Percentiles rank a stretch among this genome's conserved stretches.
Conservation (phyloP, 2,888 invertebrate species). For the Xestobium rufovillosum region DNA sequence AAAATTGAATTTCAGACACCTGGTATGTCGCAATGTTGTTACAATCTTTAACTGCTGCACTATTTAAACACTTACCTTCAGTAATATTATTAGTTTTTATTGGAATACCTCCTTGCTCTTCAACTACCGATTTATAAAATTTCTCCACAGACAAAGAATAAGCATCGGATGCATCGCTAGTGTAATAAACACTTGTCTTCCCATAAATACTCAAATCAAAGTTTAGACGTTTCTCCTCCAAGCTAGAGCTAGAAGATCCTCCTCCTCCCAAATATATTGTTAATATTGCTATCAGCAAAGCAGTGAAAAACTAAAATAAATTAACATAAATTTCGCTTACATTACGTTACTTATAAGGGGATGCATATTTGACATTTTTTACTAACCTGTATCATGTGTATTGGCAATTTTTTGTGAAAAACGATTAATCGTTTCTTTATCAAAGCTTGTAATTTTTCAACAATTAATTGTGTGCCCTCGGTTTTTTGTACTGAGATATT, state of each 20-base stretch:
- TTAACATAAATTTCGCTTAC: too few species aligned
- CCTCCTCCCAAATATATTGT: conserved; percentile 33
- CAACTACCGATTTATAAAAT: conserved; percentile 25
- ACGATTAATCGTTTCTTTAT: too few species aligned
- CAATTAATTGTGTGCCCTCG: too few species aligned
- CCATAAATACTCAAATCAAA: conserved; percentile 37
- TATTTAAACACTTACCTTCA: conserved; percentile 21
- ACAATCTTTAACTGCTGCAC: too few species aligned
- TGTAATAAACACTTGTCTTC: conserved; percentile 33
- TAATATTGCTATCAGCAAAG: conserved; percentile 33
- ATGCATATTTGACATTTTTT: too few species aligned
- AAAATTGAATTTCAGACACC: too few species aligned
- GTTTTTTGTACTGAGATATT: too few species aligned
- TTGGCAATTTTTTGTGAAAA: too few species aligned
- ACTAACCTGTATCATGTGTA: too few species aligned
- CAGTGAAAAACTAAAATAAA: conserved; percentile 32
- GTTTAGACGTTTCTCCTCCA: conserved; percentile 28
- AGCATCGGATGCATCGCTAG: conserved; percentile 15
- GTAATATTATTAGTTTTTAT: conserved; percentile 23
- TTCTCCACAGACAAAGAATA: conserved; percentile 17
- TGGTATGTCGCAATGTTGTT: too few species aligned
- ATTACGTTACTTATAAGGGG: too few species aligned
- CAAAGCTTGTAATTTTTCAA: too few species aligned
- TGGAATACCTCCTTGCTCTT: conserved; percentile 23
- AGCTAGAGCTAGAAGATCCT: conserved; percentile 17